Base-by-base conservation (phyloP, 1,140 invertebrate species). In the Babylonia areolata region DNA sequence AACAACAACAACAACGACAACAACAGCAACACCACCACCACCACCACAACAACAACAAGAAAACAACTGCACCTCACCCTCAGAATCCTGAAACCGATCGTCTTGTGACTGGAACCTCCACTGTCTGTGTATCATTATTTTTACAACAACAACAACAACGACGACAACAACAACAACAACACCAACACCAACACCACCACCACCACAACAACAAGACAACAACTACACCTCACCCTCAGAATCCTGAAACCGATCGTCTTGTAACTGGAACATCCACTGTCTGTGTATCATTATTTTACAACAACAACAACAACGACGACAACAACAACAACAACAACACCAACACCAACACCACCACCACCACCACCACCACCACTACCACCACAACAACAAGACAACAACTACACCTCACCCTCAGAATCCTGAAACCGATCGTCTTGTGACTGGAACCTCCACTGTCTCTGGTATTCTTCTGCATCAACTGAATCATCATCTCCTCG, bases 181-280 rank as follows among this genome's bases (percentile, higher is more conserved):
- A 51, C 9, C 2, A 9, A 9, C 46, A 9, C 46, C 17, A 51
- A 9, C 17, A 0, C 46, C 46, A 51, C 46, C 46, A 51, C 46
- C 9, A 51, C 46, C n/a, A 46, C 46, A 51, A 51, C 9, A 51
- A 9, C 9, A 51, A 9, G 17, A 51, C n/a, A n/a, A n/a, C n/a
- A n/a, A n/a, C 46, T 9, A 17, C 9, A 51, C 17, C 87, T 84
- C 77, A 95, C 95, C 90, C 94, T 95, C 90, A 96, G 94, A 33
- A 96, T 92, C 81, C 95, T 95, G 90, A 96, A 96, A 20, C 96
- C 96, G 84, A 96, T 95, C 28, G 95, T 95, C 54, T 89, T 81
- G 73, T 93, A 95, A 20, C 92, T 90, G 39, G 91, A 90, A n/a
- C 92, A 94, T 75, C 92, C 89, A 40, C 89, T 87, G 64, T 88